phyloP scores from a whole-genome alignment of 2,797 vertebrate species.

The Brotogeris chrysoptera region DNA sequence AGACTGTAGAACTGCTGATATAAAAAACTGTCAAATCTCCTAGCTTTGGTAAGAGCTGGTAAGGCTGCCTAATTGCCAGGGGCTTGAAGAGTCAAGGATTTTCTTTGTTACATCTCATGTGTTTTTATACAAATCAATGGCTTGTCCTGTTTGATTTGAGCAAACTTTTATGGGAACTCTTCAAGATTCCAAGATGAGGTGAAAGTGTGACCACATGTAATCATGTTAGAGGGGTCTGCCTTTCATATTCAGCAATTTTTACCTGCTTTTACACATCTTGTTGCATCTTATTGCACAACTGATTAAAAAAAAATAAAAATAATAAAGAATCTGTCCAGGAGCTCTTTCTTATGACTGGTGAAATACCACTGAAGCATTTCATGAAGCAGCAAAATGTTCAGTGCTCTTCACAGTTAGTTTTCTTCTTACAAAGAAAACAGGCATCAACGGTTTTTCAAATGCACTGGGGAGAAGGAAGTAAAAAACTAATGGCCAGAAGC shows the following conservation, averaged over 20 bases:
- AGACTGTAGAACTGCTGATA: not conserved
- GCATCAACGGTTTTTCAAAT: not conserved
- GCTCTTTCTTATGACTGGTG: not conserved
- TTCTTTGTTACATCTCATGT: not conserved
- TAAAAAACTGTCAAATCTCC: not conserved
- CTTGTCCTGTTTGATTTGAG: not conserved
- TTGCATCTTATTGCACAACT: not conserved
- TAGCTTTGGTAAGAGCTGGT: not conserved
- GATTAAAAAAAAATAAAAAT: not conserved
- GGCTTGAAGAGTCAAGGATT: not conserved
- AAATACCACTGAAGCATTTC: not conserved
- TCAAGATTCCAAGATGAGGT: not conserved
- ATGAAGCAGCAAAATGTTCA: not conserved
- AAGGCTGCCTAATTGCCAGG: not conserved
- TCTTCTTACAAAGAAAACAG: conserved; percentile 1
- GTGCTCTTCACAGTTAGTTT: not conserved
- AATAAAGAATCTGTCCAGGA: not conserved
- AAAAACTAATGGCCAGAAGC: conserved; percentile 15
- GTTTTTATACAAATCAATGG: not conserved
- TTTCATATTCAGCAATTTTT: not conserved
- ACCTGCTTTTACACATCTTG: not conserved
- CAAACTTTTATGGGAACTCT: not conserved
- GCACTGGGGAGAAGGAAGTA: not conserved
- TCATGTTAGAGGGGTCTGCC: fast-evolving
- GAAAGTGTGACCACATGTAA: not conserved